Conservation (phyloP, 2,797 vertebrate species). For the Mus spretus region DNA sequence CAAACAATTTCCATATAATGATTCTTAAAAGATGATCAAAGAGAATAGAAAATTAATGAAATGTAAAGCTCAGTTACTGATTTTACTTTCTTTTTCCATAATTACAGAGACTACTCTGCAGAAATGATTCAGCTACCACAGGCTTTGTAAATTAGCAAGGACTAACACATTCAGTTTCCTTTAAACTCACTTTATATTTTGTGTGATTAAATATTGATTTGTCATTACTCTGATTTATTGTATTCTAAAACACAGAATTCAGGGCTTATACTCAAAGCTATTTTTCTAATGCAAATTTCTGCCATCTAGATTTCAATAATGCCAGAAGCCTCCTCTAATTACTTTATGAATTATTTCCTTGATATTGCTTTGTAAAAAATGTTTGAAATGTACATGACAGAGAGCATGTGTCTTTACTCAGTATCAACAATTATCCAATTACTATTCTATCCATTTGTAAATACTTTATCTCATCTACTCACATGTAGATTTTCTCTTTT, state of each 20-base stretch:
- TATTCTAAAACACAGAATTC: neutral
- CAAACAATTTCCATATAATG: neutral
- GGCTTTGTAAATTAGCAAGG: neutral
- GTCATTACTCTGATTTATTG: conserved; percentile 31
- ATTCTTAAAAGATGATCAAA: neutral
- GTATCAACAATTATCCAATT: neutral
- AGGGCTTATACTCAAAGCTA: neutral
- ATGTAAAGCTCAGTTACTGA: neutral
- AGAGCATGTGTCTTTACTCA: neutral
- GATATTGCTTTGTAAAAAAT: neutral
- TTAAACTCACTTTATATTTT: neutral
- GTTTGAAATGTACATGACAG: neutral
- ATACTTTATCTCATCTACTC: neutral
- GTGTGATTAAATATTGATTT: conserved; percentile 56
- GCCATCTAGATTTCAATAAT: neutral
- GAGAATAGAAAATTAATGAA: neutral
- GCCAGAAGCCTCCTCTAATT: neutral
- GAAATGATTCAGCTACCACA: neutral
- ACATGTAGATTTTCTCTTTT: neutral
- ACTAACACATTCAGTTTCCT: neutral
- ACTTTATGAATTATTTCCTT: neutral
- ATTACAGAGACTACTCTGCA: neutral
- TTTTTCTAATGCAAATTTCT: conserved; percentile 26
- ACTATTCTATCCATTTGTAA: neutral
- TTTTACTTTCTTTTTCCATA: neutral